Conservation (phyloP, 2,797 vertebrate species). For the Clarias laeviceps region DNA sequence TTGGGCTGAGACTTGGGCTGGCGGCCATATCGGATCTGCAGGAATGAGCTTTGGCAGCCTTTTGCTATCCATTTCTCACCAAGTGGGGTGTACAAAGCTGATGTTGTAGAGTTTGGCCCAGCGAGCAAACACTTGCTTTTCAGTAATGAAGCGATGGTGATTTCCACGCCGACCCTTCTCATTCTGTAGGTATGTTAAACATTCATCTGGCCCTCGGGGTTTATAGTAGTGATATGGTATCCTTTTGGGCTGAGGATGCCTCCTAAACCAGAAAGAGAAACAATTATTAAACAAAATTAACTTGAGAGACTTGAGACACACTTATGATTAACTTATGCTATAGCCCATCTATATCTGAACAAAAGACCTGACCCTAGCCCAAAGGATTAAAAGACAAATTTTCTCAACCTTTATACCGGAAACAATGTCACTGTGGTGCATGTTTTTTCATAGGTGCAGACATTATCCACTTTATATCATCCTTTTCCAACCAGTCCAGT, state of each 20-base stretch:
- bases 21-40: conserved; percentile 14
- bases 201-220: conserved; percentile 89
- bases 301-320: not conserved
- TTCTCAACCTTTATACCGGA: not conserved
- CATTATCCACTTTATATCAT: not conserved
- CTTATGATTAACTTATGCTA: not conserved
- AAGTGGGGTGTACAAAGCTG: conserved; percentile 87
- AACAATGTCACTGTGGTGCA: not conserved
- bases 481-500: not conserved
- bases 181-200: conserved; percentile 89
- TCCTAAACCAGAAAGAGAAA: conserved; percentile 63
- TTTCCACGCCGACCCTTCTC: conserved; percentile 86
- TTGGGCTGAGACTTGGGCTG: not conserved
- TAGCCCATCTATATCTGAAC: not conserved
- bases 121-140: conserved; percentile 92
- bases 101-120: conserved; percentile 95
- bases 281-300: not conserved
- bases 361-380: not conserved
- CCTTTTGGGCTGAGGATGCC: conserved; percentile 74
- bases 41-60: not conserved
- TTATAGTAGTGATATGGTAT: conserved; percentile 98
- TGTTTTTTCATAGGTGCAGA: not conserved
- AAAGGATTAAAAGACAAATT: not conserved
- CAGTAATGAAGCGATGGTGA: conserved; percentile 97
- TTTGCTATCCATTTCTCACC: conserved; percentile 69